Conservation (phyloP, 2,888 invertebrate species). For the Cinara cedri region DNA sequence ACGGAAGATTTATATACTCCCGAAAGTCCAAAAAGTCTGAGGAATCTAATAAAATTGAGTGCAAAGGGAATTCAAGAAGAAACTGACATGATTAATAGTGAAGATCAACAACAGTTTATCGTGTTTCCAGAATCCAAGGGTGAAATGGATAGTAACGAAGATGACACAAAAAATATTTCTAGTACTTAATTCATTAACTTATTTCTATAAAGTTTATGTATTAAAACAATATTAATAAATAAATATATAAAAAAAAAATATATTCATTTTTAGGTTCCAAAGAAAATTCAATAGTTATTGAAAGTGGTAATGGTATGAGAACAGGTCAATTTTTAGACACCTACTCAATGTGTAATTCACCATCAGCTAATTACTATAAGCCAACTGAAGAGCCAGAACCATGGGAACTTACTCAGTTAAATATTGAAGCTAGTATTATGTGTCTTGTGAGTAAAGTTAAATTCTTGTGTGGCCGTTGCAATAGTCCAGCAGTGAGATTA, state of each 20-base stretch:
- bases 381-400: conserved; percentile 84
- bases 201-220: not conserved
- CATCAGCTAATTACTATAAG: conserved; percentile 78
- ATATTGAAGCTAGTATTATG: conserved; percentile 86
- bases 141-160: conserved; percentile 59
- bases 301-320: conserved; percentile 64
- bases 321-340: conserved; percentile 65
- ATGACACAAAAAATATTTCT: conserved; percentile 45
- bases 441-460: conserved; percentile 84
- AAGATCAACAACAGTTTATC: conserved; percentile 66
- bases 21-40: conserved; percentile 66
- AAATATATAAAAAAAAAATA: not conserved
- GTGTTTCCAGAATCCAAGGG: conserved; percentile 69
- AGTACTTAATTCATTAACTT: not conserved
- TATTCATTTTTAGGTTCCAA: conserved; percentile 30
- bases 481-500: conserved; percentile 74
- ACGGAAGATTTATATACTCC: conserved; percentile 75
- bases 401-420: conserved; percentile 82
- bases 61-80: conserved; percentile 57
- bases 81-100: conserved; percentile 61
- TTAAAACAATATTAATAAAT: not conserved
- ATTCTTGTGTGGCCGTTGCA: conserved; percentile 76
- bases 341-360: conserved; percentile 65
- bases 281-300: conserved; percentile 58
- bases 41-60: conserved; percentile 58